These are phyloP conservation scores for Rhabditoides inermis DNA, from an alignment of 2,888 invertebrate genomes.

Conservation along the genomic window DNA sequence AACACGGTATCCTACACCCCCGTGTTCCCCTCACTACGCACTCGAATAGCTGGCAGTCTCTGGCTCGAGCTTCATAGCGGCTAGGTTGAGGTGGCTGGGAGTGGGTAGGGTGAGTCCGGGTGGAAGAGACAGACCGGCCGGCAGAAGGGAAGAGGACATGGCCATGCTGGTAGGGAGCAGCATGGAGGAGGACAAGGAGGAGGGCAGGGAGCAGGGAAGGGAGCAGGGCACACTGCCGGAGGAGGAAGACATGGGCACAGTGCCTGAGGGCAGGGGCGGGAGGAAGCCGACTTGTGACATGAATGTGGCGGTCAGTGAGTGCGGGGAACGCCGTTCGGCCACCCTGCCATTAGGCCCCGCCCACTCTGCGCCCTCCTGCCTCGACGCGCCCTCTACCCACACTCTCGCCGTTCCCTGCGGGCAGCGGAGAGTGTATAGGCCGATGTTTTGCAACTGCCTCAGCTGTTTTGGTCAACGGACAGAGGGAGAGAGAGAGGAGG, in stretches of 20 bases:
- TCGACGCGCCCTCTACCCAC: too few species aligned
- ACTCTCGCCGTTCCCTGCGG: too few species aligned
- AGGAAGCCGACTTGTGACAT: too few species aligned
- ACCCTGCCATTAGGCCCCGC: conserved; percentile 10
- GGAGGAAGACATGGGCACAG: background rate
- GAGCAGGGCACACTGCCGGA: background rate
- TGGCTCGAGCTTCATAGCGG: conserved; percentile 32
- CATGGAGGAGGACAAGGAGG: background rate
- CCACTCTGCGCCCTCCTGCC: conserved; percentile 22
- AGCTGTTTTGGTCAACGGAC: conserved; percentile 3
- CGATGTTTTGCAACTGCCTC: too few species aligned
- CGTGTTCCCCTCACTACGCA: conserved; percentile 7
- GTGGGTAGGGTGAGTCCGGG: conserved; percentile 21
- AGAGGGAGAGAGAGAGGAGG: conserved; percentile 3
- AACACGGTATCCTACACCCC: too few species aligned
- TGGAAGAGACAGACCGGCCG: conserved; percentile 2
- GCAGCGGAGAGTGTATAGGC: too few species aligned
- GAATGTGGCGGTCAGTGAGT: too few species aligned
- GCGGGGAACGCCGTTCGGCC: too few species aligned
- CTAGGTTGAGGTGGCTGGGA: conserved; percentile 17
- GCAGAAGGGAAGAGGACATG: background rate
- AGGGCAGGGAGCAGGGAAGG: conserved; percentile 6
- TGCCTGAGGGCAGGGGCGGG: too few species aligned
- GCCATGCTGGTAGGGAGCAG: conserved; percentile 12
- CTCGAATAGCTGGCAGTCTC: conserved; percentile 33